Evolutionary conservation across 2,888 invertebrate genomes (phyloP).

Genomic region (Panopea generosa): DNA sequence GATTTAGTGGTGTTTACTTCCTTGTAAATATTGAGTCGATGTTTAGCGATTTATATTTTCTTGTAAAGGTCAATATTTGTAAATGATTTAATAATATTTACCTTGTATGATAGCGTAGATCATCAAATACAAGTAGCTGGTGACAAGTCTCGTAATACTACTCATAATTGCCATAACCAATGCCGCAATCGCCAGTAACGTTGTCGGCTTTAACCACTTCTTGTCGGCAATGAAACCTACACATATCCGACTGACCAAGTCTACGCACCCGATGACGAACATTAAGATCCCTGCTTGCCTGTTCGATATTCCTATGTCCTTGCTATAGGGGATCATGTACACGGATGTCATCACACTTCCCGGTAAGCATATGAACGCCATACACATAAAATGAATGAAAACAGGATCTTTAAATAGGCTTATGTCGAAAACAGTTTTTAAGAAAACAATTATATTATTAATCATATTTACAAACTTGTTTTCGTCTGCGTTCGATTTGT

Average conservation of each 20-base stretch:
- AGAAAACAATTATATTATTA: neutral
- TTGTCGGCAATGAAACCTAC: constrained; percentile 25
- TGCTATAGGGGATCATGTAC: constrained; percentile 26
- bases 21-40: too few relatives aligned
- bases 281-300: constrained; percentile 15
- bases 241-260: constrained; percentile 11
- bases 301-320: constrained; percentile 27
- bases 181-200: constrained; percentile 13
- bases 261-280: constrained; percentile 18
- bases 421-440: constrained; percentile 19
- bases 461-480: too few relatives aligned
- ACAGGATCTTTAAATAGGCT: constrained; percentile 18
- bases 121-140: constrained; percentile 25
- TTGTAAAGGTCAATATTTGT: too few relatives aligned
- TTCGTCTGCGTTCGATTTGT: too few relatives aligned
- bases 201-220: constrained; percentile 23
- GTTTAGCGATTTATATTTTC: too few relatives aligned
- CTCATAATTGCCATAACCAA: constrained; percentile 10
- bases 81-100: too few relatives aligned
- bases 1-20: too few relatives aligned
- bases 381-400: constrained; percentile 12
- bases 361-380: constrained; percentile 20
- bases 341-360: constrained; percentile 15
- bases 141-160: constrained; percentile 17
- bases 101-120: constrained; percentile 29